Evolutionary conservation across 1,140 invertebrate genomes (phyloP), one percentile per base, ranked within the genome.

Genomic region (Trichoplusia ni): DNA sequence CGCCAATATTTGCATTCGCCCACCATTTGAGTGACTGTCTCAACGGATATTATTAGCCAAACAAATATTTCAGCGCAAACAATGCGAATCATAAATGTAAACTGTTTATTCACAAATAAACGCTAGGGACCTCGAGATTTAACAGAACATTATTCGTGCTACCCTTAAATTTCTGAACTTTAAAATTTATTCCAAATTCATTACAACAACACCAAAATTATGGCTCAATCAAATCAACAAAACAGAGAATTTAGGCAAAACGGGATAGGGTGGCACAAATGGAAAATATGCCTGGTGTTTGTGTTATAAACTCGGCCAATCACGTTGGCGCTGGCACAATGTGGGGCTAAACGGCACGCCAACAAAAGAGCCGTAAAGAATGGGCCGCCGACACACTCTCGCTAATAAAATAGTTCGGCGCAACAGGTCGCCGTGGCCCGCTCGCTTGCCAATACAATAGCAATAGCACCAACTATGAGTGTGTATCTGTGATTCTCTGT

Each of bases 331-430:
- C 70, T 69, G 71, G 66, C 67, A 77, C 69, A 75, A 75, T 75
- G 70, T 71, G 73, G 49, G 72, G 84, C 84, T 84, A 84, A 87
- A 84, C 83, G 81, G 74, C 75, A 75, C 72, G 71, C 79, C 79
- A 83, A 89, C 86, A 89, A 87, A 87, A 89, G 84, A 84, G 75
- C 82, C 77, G 80, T 89, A 89, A 89, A 89, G 86, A 89, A 89
- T 88, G 82, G 86, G 70, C 77, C 83, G 79, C 79, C 82, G 73
- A 84, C 84, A 89, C 75, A 82, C 81, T 85, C 76, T 73, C 75
- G 79, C 82, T 87, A 87, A 87, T 87, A 89, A 89, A 89, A 87
- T 87, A 89, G 86, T 87, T 89, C 74, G 67, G 71, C 58, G 86
- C 86, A 89, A 89, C 86, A 89, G 86, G 84, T 89, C 79, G 80